phyloP scores from a whole-genome alignment of 2,113 vertebrate genomes.

The Glaucomys volans region DNA sequence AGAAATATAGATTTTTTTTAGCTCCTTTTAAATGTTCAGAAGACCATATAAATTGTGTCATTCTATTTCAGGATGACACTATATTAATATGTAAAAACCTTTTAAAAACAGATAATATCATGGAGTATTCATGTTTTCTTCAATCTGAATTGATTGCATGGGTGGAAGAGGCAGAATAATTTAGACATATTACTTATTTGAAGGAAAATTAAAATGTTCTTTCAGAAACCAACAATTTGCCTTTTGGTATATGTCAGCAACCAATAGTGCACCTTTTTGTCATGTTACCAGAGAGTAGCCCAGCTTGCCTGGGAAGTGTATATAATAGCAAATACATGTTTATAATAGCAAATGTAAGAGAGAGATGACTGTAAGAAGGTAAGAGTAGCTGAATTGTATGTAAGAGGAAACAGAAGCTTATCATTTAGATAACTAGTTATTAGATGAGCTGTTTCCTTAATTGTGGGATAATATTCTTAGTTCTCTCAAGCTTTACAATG shows the following conservation, averaged over 20 bases:
- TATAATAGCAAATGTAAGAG: not conserved
- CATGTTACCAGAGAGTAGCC: too few relatives aligned
- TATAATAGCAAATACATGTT: too few relatives aligned
- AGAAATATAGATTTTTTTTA: not conserved
- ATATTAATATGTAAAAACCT: not conserved
- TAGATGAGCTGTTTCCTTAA: conserved; percentile 6
- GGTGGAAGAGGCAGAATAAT: not conserved
- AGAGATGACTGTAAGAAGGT: not conserved
- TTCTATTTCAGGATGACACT: conserved; percentile 1
- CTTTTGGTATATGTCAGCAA: not conserved
- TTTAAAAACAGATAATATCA: not conserved
- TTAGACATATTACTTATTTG: conserved; percentile 1
- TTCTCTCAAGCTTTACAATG: not conserved
- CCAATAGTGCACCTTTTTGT: not conserved
- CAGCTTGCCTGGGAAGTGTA: not conserved
- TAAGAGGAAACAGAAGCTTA: not conserved
- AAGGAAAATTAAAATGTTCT: not conserved
- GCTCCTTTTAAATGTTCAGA: conserved; percentile 1
- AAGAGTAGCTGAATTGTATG: not conserved
- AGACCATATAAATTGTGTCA: not conserved
- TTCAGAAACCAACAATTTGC: not conserved
- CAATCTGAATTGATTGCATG: conserved; percentile 9
- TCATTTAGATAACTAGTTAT: not conserved
- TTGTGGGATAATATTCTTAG: not conserved
- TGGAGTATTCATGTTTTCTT: conserved; percentile 17